phyloP scores from a whole-genome alignment of 1,140 invertebrate genomes.

The Macrotrachela quadricornifera region DNA sequence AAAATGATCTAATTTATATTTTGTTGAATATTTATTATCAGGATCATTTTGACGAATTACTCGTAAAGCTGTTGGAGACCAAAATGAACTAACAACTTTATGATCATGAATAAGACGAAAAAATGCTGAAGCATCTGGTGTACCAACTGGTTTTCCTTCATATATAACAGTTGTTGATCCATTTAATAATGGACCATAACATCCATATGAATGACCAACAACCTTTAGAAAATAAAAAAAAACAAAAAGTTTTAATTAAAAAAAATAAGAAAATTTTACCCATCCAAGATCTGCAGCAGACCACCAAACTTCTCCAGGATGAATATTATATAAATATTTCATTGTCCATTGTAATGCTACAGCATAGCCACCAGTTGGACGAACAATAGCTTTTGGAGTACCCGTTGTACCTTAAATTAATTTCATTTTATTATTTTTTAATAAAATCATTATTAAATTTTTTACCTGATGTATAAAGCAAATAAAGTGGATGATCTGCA shows the following conservation, averaged over 20 bases:
- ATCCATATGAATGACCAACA: constrained; percentile 76
- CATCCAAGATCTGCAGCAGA: constrained; percentile 65
- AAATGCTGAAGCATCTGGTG: constrained; percentile 68
- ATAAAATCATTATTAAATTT: too few relatives aligned
- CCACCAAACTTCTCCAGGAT: constrained; percentile 56
- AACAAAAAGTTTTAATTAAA: too few relatives aligned
- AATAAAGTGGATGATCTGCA: constrained; percentile 67
- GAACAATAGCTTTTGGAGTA: constrained; percentile 32
- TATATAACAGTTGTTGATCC: constrained; percentile 66
- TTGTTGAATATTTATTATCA: constrained; percentile 14
- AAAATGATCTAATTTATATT: constrained; percentile 10
- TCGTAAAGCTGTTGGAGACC: constrained; percentile 66
- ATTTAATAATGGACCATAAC: constrained; percentile 60
- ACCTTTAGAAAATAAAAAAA: too few relatives aligned
- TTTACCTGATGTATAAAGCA: constrained; percentile 67
- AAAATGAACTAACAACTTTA: constrained; percentile 57
- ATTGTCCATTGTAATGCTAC: constrained; percentile 61
- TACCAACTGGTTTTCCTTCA: constrained; percentile 78
- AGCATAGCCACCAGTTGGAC: constrained; percentile 63
- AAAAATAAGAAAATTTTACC: too few relatives aligned
- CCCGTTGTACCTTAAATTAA: not conserved
- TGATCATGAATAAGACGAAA: constrained; percentile 70
- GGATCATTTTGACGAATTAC: constrained; percentile 44
- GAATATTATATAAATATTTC: constrained; percentile 55
- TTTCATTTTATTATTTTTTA: too few relatives aligned